Base-by-base conservation (phyloP, 2,888 invertebrate species). In the Polyommatus icarus region DNA sequence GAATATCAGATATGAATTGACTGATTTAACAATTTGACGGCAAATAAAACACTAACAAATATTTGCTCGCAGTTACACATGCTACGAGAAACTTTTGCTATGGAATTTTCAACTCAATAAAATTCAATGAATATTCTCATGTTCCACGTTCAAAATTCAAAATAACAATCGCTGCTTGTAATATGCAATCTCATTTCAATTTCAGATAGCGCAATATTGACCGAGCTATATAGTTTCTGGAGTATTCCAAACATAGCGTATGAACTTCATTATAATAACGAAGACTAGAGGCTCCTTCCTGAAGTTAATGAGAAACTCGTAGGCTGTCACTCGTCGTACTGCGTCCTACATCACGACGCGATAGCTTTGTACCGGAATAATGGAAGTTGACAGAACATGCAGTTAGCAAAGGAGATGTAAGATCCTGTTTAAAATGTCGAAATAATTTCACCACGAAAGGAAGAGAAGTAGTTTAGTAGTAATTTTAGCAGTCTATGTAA, bases 281-380 rank as follows among this genome's bases (percentile, higher is more conserved):
- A 72, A 72, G 71, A 77, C 54, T 72, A 40, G 54, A 36, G 40
- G 54, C n/a, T 77, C 54, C 77, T 72, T 77, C 77, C 77, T 72
- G 77, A 57, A 72, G 20, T 77, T 77, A 77, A 77, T 77, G 77
- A 77, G 77, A 73, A 77, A 73, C 77, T 72, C 40, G 24, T 72
- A 77, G 77, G 77, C 72, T 72, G 72, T 72, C 77, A 77, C 20
- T 54, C 57, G 71, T 77, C 76, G 32, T 54, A 54, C 77, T 72
- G 40, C 57, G 40, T 71, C 77, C 71, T 77, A 77, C 57, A 72
- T 72, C 77, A 72, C 20, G 15, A 61, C 61, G 73, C 75, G 29
- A 75, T 75, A 75, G 24, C 18, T 40, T 73, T 73, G 73, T 46
- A 73, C 40, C 18, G 73, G 46, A 40, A 73, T 73, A 73, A 73